Base-by-base conservation (phyloP, 2,888 invertebrate species). In the Erannis defoliaria region DNA sequence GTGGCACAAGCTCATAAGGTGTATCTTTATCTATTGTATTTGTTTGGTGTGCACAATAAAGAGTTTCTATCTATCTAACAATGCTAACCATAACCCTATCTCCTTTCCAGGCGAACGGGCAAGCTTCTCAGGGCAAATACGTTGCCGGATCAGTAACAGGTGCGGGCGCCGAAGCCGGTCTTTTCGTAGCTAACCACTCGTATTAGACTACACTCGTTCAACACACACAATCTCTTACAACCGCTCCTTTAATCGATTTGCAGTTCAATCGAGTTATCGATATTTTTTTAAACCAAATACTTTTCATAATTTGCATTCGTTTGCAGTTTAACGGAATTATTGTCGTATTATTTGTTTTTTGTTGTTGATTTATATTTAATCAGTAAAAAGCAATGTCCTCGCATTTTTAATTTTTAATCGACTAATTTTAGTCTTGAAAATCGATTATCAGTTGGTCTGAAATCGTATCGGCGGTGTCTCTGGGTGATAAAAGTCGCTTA, bases 151-250 rank as follows among this genome's bases (percentile, higher is more conserved):
- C 97, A 68, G 96, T 96, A 21, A 94, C 94, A 80, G 97, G 98
- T 82, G 95, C 96, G 83, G 98, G 98, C 73, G 98, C 96, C 54
- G 97, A 96, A 2, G 94, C 97, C 75, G 96, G 96, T 68, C 95
- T 99, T 74, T 99, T 98, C 93, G 96, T 99, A 75, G 98, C 98
- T 80, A 97, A 99, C 93, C 99, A 99, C 90, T 97, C 97, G 74
- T 99, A 99, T 91, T 99, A 98, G 95, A 82, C 67, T 68, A 81
- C 68, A 67, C 61, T 68, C 54, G 62, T 57, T 42, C 2, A 10
- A 54, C 40, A 43, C 51, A 69, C 42, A 54, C 43, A 58, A 21
- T 40, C 49, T 53, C 62, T 67, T 64, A 38, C 62, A 55, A 42
- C 62, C 55, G 51, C 63, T 62, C 55, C 56, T 64, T 46, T 70